A percentile compares a stretch with the other conserved stretches of the same genome.
Evolutionary conservation across 2,113 vertebrate species (phyloP).

Genomic region (Vombatus ursinus): DNA sequence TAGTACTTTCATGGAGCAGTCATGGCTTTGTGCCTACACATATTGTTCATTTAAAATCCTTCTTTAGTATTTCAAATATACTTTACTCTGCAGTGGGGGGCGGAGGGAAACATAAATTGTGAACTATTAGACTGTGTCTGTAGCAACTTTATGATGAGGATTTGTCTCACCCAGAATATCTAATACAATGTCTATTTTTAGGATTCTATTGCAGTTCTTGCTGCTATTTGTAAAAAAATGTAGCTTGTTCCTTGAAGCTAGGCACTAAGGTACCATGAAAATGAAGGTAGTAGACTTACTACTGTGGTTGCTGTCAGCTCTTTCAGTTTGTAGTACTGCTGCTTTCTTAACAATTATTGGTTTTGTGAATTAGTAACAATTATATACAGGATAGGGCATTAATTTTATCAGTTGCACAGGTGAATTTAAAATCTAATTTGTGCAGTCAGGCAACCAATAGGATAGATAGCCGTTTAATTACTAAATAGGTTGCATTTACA

Average conservation of each 20-base stretch:
- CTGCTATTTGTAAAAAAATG: conserved; percentile 55
- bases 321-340: conserved; percentile 51
- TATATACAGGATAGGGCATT: conserved; percentile 37
- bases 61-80: conserved; percentile 17
- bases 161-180: conserved; percentile 43
- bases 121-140: conserved; percentile 6
- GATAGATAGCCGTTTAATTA: conserved; percentile 44
- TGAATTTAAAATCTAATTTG: conserved; percentile 66
- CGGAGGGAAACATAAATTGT: background rate
- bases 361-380: conserved; percentile 59
- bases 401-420: conserved; percentile 47
- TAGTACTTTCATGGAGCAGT: conserved; percentile 29
- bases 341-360: conserved; percentile 49
- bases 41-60: conserved; percentile 46
- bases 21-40: conserved; percentile 6
- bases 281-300: background rate
- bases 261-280: conserved; percentile 8
- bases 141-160: conserved; percentile 31
- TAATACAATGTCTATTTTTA: conserved; percentile 29
- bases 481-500: too few relatives aligned
- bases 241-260: conserved; percentile 17
- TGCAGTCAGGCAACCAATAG: background rate
- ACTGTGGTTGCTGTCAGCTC: conserved; percentile 10
- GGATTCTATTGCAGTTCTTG: conserved; percentile 22
- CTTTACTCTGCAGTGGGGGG: background rate